Conservation (phyloP, 2,113 vertebrate species). For the Asarcornis scutulata region DNA sequence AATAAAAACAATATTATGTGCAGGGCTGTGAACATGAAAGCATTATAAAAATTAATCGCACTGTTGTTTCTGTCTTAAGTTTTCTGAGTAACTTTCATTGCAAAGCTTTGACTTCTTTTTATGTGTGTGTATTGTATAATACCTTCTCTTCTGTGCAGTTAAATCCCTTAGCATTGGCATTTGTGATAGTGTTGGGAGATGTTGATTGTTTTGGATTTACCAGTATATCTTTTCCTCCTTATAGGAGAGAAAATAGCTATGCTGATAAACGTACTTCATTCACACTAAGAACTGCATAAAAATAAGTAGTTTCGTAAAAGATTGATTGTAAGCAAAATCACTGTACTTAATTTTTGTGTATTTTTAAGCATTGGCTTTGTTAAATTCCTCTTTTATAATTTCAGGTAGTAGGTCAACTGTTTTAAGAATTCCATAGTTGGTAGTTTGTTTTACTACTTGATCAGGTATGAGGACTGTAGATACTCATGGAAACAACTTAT, state of each 20-base stretch:
- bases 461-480: neutral
- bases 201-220: neutral
- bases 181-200: neutral
- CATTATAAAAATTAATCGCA: neutral
- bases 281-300: neutral
- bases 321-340: neutral
- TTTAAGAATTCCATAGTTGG: neutral
- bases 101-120: neutral
- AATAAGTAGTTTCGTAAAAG: neutral
- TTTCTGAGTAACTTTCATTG: neutral
- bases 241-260: neutral
- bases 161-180: neutral
- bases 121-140: neutral
- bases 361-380: neutral
- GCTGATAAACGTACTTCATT: neutral
- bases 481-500: neutral
- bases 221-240: neutral
- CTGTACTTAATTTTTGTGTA: neutral
- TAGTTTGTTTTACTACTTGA: neutral
- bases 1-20: neutral
- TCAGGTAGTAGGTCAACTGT: neutral
- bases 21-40: neutral
- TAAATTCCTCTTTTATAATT: neutral
- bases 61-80: neutral
- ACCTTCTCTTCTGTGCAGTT: neutral